Percentiles rank a stretch among this genome's conserved stretches.
These are phyloP conservation scores for Oncorhynchus masou DNA, from an alignment of 2,113 vertebrate species.

Conservation along the genomic window DNA sequence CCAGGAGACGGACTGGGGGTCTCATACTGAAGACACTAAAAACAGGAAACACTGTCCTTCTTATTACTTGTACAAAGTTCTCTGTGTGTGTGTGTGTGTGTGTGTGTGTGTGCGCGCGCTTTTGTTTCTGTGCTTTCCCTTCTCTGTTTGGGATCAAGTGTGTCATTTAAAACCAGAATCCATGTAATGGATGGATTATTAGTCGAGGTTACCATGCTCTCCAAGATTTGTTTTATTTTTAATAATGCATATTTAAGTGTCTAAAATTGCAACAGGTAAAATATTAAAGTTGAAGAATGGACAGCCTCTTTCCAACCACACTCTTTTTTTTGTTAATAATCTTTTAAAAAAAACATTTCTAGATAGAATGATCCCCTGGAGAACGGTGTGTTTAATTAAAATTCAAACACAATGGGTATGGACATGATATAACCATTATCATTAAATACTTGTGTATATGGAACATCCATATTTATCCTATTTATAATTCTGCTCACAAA, in stretches of 20 bases:
- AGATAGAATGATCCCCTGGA: too few relatives aligned
- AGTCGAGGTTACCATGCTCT: neutral
- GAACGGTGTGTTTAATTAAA: too few relatives aligned
- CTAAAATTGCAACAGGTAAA: neutral
- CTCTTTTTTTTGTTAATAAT: too few relatives aligned
- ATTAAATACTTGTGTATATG: too few relatives aligned
- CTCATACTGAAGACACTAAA: constrained; percentile 19
- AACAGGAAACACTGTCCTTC: constrained; percentile 12
- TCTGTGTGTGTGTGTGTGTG: constrained; percentile 7
- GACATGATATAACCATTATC: too few relatives aligned
- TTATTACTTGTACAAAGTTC: constrained; percentile 36
- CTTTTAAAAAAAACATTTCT: too few relatives aligned
- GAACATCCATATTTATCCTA: too few relatives aligned
- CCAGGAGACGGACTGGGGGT: neutral
- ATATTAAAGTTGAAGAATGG: neutral
- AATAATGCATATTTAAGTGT: neutral
- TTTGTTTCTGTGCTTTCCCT: neutral
- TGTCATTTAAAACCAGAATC: neutral
- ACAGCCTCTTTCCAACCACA: too few relatives aligned
- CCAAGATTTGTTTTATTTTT: neutral
- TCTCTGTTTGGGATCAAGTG: neutral
- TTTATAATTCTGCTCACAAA: neutral
- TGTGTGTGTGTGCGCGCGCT: neutral
- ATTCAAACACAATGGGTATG: too few relatives aligned
- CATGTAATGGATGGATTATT: neutral